Base-by-base conservation (phyloP, 2,888 invertebrate species). In the Stomorhina lunata region DNA sequence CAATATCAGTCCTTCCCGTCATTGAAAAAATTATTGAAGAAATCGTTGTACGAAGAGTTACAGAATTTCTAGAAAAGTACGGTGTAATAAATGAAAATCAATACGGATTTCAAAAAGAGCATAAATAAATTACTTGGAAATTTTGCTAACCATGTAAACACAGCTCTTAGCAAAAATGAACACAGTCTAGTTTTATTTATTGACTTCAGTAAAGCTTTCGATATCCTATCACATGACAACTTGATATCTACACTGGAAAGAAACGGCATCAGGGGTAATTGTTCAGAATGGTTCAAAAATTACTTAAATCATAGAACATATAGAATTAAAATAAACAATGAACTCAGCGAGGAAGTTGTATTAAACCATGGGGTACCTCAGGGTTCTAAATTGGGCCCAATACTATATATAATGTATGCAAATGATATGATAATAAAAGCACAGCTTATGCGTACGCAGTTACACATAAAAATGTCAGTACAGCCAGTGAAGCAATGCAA, bases 401-500 rank as follows among this genome's bases (percentile, higher is more conserved):
- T 61, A 0, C n/a, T 40, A 1, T 40, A 37, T 7, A n/a, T 40
- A 12, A 6, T 61, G 6, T 61, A 61, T 25, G 59, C 40, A 2
- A 61, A 61, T n/a, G 59, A 61, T 0, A 40, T 25, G 40, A 12
- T 37, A n/a, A 29, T 12, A 7, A 9, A 12, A 32, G 9, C n/a
- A 15, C 9, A 2, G 25, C 55, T 6, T 69, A 20, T 9, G 59
- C 37, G 2, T 34, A 68, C 12, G 57, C 53, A 2, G 43, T 71
- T 10, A 2, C 22, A 17, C 25, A 27, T 12, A 1, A 32, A 15
- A 29, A 34, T 15, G 2, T 17, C 1, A 1, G 22, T 3, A 15
- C 7, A 7, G 43, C 65, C n/a, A 59, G 10, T 3, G 59, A 73
- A 50, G 40, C 10, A 61, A 48, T 59, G 53, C 37, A 61, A 40